Conservation (phyloP, 2,797 vertebrate species). For the Champsocephalus gunnari region DNA sequence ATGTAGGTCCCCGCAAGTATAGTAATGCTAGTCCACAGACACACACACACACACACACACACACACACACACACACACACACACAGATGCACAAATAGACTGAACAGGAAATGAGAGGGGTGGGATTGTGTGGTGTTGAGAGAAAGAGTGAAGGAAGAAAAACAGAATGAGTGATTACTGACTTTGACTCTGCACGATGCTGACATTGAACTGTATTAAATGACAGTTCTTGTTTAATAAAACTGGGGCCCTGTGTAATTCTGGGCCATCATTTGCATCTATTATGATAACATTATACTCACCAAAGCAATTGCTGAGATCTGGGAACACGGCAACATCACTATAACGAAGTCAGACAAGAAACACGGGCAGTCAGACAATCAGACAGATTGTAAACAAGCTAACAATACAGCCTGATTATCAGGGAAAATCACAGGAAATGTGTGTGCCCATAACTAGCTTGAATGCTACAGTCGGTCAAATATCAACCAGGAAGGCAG, state of each 20-base stretch:
- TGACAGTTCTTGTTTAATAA: slow-evolving; percentile 24
- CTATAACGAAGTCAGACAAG: slow-evolving; percentile 34
- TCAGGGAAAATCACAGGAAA: slow-evolving; percentile 13
- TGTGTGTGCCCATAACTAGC: background rate
- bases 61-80: slow-evolving; percentile 14
- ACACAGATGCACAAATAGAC: slow-evolving; percentile 29
- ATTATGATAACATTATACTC: slow-evolving; percentile 19
- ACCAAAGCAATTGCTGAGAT: slow-evolving; percentile 27
- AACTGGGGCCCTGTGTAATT: background rate
- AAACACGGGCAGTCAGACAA: slow-evolving; percentile 25
- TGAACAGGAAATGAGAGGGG: slow-evolving; percentile 65
- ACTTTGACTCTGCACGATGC: slow-evolving; percentile 33
- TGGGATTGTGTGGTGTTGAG: slow-evolving; percentile 46
- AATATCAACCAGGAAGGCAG: slow-evolving; percentile 17
- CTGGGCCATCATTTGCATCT: background rate
- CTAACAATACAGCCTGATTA: slow-evolving; percentile 23
- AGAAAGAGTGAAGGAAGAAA: slow-evolving; percentile 35
- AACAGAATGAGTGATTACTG: slow-evolving; percentile 38
- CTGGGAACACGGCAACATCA: slow-evolving; percentile 19
- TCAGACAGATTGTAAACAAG: slow-evolving; percentile 28
- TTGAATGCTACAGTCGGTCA: background rate
- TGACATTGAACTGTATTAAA: slow-evolving; percentile 31
- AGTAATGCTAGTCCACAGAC: background rate
- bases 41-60: slow-evolving; percentile 12
- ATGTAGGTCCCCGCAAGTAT: too few species aligned